Conservation (phyloP, 2,113 vertebrate genomes). For the Gallinago media region DNA sequence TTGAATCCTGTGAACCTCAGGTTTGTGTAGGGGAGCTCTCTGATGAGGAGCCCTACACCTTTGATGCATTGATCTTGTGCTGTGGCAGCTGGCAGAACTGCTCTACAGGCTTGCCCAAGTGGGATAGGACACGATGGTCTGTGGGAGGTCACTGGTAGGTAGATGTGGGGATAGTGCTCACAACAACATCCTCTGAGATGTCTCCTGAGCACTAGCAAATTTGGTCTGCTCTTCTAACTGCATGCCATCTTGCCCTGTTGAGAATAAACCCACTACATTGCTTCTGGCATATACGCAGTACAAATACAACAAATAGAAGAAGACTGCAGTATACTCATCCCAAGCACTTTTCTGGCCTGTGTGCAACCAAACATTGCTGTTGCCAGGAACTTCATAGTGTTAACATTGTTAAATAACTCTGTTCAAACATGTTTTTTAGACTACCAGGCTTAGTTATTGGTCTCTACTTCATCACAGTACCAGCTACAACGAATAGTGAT, state of each 20-base stretch:
- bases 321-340: background rate
- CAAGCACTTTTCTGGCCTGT: background rate
- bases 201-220: background rate
- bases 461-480: background rate
- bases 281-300: background rate
- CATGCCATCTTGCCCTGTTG: background rate
- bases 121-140: background rate
- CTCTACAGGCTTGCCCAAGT: background rate
- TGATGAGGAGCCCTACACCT: background rate
- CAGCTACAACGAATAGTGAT: background rate
- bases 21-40: background rate
- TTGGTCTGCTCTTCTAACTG: background rate
- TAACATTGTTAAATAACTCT: background rate
- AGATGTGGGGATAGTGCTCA: background rate
- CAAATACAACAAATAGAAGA: background rate
- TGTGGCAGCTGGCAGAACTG: background rate
- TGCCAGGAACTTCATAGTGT: background rate
- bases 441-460: background rate
- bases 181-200: background rate
- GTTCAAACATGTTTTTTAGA: background rate
- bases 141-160: background rate
- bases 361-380: background rate
- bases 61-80: fast-evolving
- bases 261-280: background rate
- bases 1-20: background rate